These are phyloP conservation scores for Netelia virgata DNA, from an alignment of 2,888 invertebrate species.

Conservation along the genomic window DNA sequence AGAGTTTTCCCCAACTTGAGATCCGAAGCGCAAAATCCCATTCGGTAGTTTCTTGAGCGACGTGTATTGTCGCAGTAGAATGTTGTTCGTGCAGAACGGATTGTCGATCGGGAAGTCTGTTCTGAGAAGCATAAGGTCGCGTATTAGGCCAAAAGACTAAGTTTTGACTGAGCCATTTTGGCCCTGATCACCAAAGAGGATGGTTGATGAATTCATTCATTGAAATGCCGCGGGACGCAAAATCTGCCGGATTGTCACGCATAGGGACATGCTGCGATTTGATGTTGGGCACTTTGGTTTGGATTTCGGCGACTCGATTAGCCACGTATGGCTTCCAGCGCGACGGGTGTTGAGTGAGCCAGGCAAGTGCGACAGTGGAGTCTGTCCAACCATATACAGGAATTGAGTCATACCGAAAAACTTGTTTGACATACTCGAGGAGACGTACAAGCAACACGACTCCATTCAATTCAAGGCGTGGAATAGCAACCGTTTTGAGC, in stretches of 20 bases:
- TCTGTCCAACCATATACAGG: constrained; percentile 65
- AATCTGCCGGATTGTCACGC: constrained; percentile 77
- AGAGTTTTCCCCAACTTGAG: neutral
- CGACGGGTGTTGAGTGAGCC: constrained; percentile 70
- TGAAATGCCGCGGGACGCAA: constrained; percentile 74
- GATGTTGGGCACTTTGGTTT: constrained; percentile 67
- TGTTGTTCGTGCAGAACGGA: neutral
- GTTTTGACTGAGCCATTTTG: constrained; percentile 61
- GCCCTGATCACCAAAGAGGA: constrained; percentile 71
- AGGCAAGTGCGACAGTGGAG: constrained; percentile 71
- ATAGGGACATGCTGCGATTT: constrained; percentile 75
- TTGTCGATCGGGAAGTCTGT: neutral
- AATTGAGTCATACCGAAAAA: neutral
- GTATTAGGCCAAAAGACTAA: constrained; percentile 17
- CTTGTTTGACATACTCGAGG: constrained; percentile 28
- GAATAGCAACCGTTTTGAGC: constrained; percentile 17
- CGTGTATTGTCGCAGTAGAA: neutral
- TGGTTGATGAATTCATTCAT: constrained; percentile 62
- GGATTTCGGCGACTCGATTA: constrained; percentile 76
- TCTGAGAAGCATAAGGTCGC: constrained; percentile 5
- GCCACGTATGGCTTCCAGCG: constrained; percentile 71
- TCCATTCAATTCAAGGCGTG: constrained; percentile 30
- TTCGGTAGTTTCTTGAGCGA: neutral
- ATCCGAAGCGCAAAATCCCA: neutral
- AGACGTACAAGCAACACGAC: constrained; percentile 22